A percentile compares a stretch with the other conserved stretches of the same genome.
Evolutionary conservation across 2,797 vertebrate species (phyloP).

Genomic region (Eospalax fontanierii): DNA sequence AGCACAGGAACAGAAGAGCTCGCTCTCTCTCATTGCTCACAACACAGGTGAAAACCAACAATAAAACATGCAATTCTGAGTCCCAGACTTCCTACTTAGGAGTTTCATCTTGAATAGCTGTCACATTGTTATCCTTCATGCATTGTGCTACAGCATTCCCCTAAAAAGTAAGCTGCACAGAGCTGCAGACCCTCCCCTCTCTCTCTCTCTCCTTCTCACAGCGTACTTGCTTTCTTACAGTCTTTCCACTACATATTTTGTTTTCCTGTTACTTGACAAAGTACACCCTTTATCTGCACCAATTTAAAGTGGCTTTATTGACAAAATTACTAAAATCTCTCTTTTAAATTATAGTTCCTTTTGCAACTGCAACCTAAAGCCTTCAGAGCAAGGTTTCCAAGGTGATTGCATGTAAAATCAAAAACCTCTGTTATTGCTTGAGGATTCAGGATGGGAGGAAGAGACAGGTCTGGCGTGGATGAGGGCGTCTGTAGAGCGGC

Average conservation of each 20-base stretch:
- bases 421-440: not conserved
- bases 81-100: conserved; percentile 16
- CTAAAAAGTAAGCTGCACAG: not conserved
- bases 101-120: conserved; percentile 74
- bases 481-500: no score
- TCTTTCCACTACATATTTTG: not conserved
- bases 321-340: conserved; percentile 29
- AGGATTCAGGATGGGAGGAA: not conserved
- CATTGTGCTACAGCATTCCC: conserved; percentile 50
- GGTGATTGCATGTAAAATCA: not conserved
- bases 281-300: not conserved
- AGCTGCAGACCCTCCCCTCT: not conserved
- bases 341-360: not conserved
- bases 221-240: not conserved
- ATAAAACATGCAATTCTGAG: conserved; percentile 42
- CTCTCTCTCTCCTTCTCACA: not conserved
- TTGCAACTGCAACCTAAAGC: not conserved
- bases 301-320: conserved; percentile 24
- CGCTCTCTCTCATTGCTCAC: not conserved
- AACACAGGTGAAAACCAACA: not conserved
- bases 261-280: conserved; percentile 6
- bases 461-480: not conserved
- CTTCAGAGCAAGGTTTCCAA: not conserved
- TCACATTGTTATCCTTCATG: conserved; percentile 66
- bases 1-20: not conserved